Evolutionary conservation across 1,140 invertebrate species (phyloP).

Genomic region (Acromyrmex echinatior): DNA sequence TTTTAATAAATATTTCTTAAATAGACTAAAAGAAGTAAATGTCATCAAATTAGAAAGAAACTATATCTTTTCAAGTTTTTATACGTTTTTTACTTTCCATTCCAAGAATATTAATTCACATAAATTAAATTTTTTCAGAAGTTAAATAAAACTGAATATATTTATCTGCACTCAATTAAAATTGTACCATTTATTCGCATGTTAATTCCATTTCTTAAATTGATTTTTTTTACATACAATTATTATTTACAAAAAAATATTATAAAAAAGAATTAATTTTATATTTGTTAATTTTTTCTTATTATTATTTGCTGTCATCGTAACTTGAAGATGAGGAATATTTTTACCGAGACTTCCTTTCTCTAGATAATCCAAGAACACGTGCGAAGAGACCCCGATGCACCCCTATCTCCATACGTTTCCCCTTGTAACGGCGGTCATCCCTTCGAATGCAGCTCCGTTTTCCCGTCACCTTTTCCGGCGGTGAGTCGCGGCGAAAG

Average conservation of each 20-base stretch:
- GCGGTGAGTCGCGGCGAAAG: constrained; percentile 3
- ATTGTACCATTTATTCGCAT: background rate
- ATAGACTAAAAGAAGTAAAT: background rate
- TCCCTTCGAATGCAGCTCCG: constrained; percentile 46
- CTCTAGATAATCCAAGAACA: constrained; percentile 28
- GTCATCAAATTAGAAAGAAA: too few relatives aligned
- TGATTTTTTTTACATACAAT: background rate
- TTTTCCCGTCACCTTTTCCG: constrained; percentile 56
- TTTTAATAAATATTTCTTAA: background rate
- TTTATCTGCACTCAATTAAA: background rate
- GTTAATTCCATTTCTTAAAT: background rate
- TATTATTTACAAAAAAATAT: background rate
- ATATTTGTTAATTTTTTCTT: background rate
- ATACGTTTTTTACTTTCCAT: background rate
- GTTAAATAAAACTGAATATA: background rate
- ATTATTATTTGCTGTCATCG: background rate
- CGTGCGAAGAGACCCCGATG: constrained; percentile 20
- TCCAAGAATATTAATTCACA: background rate
- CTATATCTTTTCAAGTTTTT: background rate
- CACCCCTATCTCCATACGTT: constrained; percentile 8
- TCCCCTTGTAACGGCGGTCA: constrained; percentile 32
- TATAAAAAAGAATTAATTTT: background rate
- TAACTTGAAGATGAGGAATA: background rate
- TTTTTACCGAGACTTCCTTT: background rate
- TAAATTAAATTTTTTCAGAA: constrained; percentile 9